Evolutionary conservation across 1,140 invertebrate species (phyloP), one percentile per base, ranked within the genome.

Genomic region (Venturia canescens): DNA sequence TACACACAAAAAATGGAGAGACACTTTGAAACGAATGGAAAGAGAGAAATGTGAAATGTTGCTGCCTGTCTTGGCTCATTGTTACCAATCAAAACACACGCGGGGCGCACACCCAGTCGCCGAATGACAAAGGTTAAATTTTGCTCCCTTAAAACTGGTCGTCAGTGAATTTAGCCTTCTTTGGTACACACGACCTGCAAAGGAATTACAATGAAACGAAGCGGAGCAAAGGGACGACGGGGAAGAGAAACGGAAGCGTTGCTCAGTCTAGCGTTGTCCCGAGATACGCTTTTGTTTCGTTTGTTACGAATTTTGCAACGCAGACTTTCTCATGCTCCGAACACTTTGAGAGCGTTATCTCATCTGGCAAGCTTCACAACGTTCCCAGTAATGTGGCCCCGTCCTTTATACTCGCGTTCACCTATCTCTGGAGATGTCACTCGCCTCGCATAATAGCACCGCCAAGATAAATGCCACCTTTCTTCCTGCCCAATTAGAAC

Each of bases 221-320:
- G 23, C 15, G 60, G 26, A 66, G 60, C 53, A 57, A 57, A 57
- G 21, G 2, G 16, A 57, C 21, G 53, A 16, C 7, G 53, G 18
- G 71, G 13, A 44, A 44, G 34, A 34, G 71, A 44, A 44, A 74
- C 21, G 26, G 72, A 75, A 29, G 82, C n/a, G 60, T 76, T 44
- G 21, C 48, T 81, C 60, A 27, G 23, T 66, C 60, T 66, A 27
- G 60, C 60, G 60, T 66, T 57, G 11, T 5, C 7, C 23, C n/a
- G 1, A 66, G 21, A 66, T 27, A 66, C 21, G 60, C 60, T 66
- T 66, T 66, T 66, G 60, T 66, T 66, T 26, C 60, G 23, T 66
- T 66, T 23, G 60, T 57, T 66, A 27, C 3, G 13, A 66, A 66
- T 66, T 66, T 66, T 66, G n/a, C 27, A 57, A 15, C 23, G n/a